Evolutionary conservation across 2,888 invertebrate species (phyloP).

Genomic region (Amiota communis): DNA sequence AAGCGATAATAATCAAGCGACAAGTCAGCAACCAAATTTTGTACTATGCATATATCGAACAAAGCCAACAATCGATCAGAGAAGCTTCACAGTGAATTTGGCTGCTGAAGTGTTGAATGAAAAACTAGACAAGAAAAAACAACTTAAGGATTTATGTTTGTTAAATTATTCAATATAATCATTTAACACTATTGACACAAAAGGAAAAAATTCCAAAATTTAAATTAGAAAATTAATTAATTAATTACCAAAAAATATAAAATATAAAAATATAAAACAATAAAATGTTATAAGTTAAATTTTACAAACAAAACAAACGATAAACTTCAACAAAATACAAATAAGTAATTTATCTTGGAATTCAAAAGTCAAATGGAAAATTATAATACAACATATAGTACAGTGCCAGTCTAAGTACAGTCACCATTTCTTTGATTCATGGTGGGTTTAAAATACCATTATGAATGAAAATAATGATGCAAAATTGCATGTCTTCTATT

Average conservation of each 20-base stretch:
- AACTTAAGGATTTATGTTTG: slow-evolving; percentile 40
- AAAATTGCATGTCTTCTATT: neutral
- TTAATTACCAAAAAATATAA: slow-evolving; percentile 41
- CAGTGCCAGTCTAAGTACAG: too few relatives aligned
- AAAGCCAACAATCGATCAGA: slow-evolving; percentile 44
- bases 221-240: slow-evolving; percentile 9
- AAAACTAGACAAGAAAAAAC: neutral
- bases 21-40: slow-evolving; percentile 35
- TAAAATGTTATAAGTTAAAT: slow-evolving; percentile 35
- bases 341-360: slow-evolving; percentile 1
- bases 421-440: too few relatives aligned
- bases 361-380: neutral
- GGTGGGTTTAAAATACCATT: too few relatives aligned
- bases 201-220: neutral
- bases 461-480: too few relatives aligned
- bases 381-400: too few relatives aligned
- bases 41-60: slow-evolving; percentile 16
- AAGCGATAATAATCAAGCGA: slow-evolving; percentile 47
- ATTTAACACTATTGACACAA: slow-evolving; percentile 21
- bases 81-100: neutral
- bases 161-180: slow-evolving; percentile 35
- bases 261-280: slow-evolving; percentile 33
- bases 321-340: slow-evolving; percentile 5
- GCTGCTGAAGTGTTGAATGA: slow-evolving; percentile 26
- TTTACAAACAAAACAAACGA: slow-evolving; percentile 42